Percentiles rank a stretch among this genome's conserved stretches.
These are phyloP conservation scores for Ormyrus nitidulus DNA, from an alignment of 2,888 invertebrate genomes.

Conservation along the genomic window DNA sequence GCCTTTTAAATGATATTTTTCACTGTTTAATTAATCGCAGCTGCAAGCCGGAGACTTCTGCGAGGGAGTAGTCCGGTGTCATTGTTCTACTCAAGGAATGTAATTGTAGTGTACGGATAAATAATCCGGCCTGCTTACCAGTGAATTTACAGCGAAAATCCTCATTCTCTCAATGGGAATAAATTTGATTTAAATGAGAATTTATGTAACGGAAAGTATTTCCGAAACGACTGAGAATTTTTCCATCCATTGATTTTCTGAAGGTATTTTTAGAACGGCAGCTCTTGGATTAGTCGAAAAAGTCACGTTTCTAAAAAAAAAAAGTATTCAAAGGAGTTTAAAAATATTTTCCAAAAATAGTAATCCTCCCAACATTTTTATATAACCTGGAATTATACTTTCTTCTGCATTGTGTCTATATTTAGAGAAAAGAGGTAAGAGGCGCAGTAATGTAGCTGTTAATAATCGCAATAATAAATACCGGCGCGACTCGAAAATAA, in stretches of 20 bases:
- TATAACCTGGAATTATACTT: too few relatives aligned
- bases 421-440: too few relatives aligned
- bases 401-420: too few relatives aligned
- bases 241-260: constrained; percentile 11
- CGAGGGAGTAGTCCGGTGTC: not conserved
- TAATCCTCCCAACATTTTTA: not conserved
- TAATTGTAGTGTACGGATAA: not conserved
- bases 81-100: constrained; percentile 21
- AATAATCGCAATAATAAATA: not conserved
- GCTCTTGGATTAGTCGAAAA: constrained; percentile 33
- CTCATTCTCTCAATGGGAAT: too few relatives aligned
- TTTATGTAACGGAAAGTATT: too few relatives aligned
- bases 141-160: too few relatives aligned
- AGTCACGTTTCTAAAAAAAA: constrained; percentile 42
- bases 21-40: constrained; percentile 40
- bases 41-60: not conserved
- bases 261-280: constrained; percentile 12
- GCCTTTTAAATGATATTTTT: constrained; percentile 13
- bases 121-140: too few relatives aligned
- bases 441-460: too few relatives aligned
- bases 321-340: constrained; percentile 11
- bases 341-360: constrained; percentile 28
- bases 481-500: not conserved
- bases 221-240: not conserved
- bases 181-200: too few relatives aligned